phyloP scores from a whole-genome alignment of 1,140 invertebrate species.

The Calosoma granatense region DNA sequence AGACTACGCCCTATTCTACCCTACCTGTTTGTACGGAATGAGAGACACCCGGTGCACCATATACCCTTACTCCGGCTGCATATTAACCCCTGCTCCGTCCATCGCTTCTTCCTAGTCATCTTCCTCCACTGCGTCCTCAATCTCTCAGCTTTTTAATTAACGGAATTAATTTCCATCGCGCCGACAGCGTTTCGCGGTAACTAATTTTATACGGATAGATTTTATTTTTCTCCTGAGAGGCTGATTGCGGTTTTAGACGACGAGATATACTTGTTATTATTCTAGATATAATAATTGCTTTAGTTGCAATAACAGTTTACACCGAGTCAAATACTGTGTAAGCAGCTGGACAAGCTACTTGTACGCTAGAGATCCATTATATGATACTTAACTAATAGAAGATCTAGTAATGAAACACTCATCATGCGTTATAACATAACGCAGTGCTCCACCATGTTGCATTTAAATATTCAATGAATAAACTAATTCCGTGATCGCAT shows the following conservation, averaged over 20 bases:
- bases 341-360: no score
- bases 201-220: conserved; percentile 5
- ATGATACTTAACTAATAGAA: background rate
- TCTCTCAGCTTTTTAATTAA: conserved; percentile 6
- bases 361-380: background rate
- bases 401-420: background rate
- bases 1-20: background rate
- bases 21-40: background rate
- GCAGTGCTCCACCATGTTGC: no score
- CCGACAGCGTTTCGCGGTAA: background rate
- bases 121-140: background rate
- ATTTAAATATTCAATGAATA: no score
- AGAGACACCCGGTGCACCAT: background rate
- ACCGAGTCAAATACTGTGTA: no score
- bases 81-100: background rate
- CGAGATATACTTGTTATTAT: background rate
- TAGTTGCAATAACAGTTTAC: no score
- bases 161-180: conserved; percentile 7
- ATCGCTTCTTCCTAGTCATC: background rate
- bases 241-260: background rate
- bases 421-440: no score
- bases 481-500: no score
- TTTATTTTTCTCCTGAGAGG: background rate
- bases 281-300: no score
- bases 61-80: no score